Percentiles rank a stretch among this genome's conserved stretches.
Evolutionary conservation across 2,888 invertebrate genomes (phyloP).

Genomic region (Himalopsyche kuldschensis): DNA sequence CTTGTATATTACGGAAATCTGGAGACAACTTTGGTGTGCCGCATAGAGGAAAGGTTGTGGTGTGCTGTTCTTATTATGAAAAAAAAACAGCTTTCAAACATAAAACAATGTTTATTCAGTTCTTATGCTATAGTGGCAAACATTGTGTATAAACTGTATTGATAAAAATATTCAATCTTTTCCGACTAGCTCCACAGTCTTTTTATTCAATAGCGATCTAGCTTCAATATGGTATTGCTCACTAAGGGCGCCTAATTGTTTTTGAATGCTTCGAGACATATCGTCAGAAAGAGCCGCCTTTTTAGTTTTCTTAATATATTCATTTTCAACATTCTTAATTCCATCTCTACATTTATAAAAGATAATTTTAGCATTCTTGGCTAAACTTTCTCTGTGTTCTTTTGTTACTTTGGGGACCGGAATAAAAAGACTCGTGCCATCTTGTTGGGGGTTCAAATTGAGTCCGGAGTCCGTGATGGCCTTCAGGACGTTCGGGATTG

Average conservation of each 20-base stretch:
- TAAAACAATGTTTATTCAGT: too few species aligned
- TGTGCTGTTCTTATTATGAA: too few species aligned
- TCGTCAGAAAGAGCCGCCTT: constrained; percentile 73
- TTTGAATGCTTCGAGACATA: constrained; percentile 64
- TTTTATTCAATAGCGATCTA: constrained; percentile 66
- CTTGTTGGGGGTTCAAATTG: constrained; percentile 93
- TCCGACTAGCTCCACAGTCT: constrained; percentile 77
- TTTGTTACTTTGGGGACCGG: constrained; percentile 91
- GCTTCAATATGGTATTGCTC: constrained; percentile 68
- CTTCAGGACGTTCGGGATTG: constrained; percentile 75
- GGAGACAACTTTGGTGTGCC: too few species aligned
- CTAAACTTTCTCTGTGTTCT: constrained; percentile 86
- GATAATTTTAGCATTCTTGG: constrained; percentile 83
- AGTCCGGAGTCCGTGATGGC: constrained; percentile 80
- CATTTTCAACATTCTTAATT: constrained; percentile 76
- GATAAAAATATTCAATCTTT: constrained; percentile 44
- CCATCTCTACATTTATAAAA: constrained; percentile 78
- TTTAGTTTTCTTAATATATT: constrained; percentile 71
- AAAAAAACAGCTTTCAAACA: too few species aligned
- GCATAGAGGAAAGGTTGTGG: too few species aligned
- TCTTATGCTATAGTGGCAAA: too few species aligned
- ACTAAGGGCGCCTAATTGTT: constrained; percentile 70
- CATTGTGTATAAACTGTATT: too few species aligned
- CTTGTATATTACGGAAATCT: too few species aligned
- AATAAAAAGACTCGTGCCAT: constrained; percentile 86